These are phyloP conservation scores for Pseudomyrmex pallidus DNA, from an alignment of 1,140 invertebrate genomes.

Conservation along the genomic window DNA sequence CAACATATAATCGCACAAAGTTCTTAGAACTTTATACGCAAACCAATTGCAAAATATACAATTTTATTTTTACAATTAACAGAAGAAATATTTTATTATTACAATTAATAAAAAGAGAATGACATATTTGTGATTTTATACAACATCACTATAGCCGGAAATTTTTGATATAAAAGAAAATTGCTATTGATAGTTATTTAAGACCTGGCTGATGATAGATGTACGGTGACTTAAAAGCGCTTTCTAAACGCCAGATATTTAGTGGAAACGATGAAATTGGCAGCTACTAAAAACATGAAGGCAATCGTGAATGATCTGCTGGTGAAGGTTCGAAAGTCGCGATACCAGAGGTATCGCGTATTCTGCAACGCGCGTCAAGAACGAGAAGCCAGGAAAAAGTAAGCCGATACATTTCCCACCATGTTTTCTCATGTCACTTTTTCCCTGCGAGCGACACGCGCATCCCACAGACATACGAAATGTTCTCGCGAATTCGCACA, in stretches of 20 bases:
- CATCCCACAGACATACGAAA: slow-evolving; percentile 31
- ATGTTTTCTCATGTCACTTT: slow-evolving; percentile 41
- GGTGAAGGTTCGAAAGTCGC: slow-evolving; percentile 71
- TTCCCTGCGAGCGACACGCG: slow-evolving; percentile 45
- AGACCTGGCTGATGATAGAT: slow-evolving; percentile 24
- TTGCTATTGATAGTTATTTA: slow-evolving; percentile 19
- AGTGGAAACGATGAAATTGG: slow-evolving; percentile 56
- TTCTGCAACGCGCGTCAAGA: slow-evolving; percentile 76
- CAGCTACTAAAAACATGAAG: slow-evolving; percentile 52
- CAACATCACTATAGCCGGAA: neutral
- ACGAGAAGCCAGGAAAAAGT: slow-evolving; percentile 74
- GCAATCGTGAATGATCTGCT: slow-evolving; percentile 66
- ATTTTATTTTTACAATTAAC: too few species aligned
- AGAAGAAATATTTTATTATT: too few species aligned
- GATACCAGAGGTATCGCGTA: slow-evolving; percentile 78
- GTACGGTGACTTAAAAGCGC: slow-evolving; percentile 28
- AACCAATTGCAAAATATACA: too few species aligned
- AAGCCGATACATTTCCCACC: slow-evolving; percentile 65
- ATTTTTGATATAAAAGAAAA: neutral
- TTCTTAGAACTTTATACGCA: too few species aligned
- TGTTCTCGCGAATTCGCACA: slow-evolving; percentile 2
- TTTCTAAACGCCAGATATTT: slow-evolving; percentile 37
- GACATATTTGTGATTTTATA: neutral
- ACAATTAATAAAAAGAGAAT: too few species aligned
- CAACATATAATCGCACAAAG: too few species aligned